Conservation (phyloP, 92 coral and sea anemone genomes). For the Porites evermanni region DNA sequence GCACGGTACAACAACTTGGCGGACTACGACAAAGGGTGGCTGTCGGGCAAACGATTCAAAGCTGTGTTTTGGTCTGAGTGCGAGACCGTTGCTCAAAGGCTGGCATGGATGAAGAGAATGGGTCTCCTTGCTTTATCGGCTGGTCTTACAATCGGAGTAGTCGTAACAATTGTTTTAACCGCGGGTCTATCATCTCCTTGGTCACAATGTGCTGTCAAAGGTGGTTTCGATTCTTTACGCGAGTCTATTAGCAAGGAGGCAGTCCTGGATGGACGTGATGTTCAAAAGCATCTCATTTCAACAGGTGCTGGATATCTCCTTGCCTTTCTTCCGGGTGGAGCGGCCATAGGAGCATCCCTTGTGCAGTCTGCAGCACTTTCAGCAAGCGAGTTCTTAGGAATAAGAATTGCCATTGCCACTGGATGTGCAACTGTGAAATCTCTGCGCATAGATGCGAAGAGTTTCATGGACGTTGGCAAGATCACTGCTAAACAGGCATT, state of each 20-base stretch:
- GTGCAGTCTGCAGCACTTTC: conserved; percentile 28
- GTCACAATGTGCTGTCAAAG: background rate
- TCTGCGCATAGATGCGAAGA: conserved; percentile 24
- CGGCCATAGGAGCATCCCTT: conserved; percentile 51
- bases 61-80: conserved; percentile 64
- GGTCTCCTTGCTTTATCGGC: conserved; percentile 7
- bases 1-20: conserved; percentile 50
- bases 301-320: conserved; percentile 45
- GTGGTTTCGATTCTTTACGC: conserved; percentile 15
- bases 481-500: conserved; percentile 39
- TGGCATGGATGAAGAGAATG: conserved; percentile 19
- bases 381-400: conserved; percentile 11
- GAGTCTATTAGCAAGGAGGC: conserved; percentile 35
- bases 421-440: conserved; percentile 27
- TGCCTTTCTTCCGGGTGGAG: conserved; percentile 50
- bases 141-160: conserved; percentile 12
- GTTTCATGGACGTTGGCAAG: conserved; percentile 37
- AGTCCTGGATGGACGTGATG: conserved; percentile 35
- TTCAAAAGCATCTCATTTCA: conserved; percentile 10
- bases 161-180: background rate
- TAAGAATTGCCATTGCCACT: conserved; percentile 50
- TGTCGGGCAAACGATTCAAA: background rate
- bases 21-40: conserved; percentile 67
- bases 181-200: conserved; percentile 56
- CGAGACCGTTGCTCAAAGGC: conserved; percentile 48